Evolutionary conservation across 2,797 vertebrate genomes (phyloP).

Genomic region (Falco rusticolus): DNA sequence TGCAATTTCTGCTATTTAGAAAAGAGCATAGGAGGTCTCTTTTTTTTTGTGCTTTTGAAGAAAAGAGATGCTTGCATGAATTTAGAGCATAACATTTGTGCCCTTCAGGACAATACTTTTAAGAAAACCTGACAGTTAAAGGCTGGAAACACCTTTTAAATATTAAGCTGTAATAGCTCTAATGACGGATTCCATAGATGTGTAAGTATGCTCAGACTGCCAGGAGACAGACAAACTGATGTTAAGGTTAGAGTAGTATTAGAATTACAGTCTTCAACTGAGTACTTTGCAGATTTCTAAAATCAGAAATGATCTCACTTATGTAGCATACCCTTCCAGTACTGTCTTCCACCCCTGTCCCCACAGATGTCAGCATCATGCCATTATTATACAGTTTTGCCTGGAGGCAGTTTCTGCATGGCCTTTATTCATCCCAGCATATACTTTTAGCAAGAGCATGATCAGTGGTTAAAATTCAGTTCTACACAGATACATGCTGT

Average conservation of each 20-base stretch:
- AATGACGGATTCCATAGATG: neutral
- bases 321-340: neutral
- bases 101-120: neutral
- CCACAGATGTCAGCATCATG: neutral
- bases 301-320: neutral
- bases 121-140: neutral
- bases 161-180: neutral
- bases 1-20: neutral
- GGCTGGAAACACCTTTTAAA: neutral
- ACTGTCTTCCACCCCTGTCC: neutral
- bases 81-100: conserved; percentile 15
- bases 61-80: conserved; percentile 25
- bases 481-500: neutral
- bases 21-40: neutral
- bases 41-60: neutral
- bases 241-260: neutral
- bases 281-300: neutral
- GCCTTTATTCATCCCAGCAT: neutral
- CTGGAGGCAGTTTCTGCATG: neutral
- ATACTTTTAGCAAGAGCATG: neutral
- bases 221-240: neutral
- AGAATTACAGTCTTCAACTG: neutral
- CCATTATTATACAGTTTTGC: neutral
- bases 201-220: neutral
- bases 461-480: neutral